phyloP scores from a whole-genome alignment of 2,888 invertebrate genomes.

The Cotesia congregata region DNA sequence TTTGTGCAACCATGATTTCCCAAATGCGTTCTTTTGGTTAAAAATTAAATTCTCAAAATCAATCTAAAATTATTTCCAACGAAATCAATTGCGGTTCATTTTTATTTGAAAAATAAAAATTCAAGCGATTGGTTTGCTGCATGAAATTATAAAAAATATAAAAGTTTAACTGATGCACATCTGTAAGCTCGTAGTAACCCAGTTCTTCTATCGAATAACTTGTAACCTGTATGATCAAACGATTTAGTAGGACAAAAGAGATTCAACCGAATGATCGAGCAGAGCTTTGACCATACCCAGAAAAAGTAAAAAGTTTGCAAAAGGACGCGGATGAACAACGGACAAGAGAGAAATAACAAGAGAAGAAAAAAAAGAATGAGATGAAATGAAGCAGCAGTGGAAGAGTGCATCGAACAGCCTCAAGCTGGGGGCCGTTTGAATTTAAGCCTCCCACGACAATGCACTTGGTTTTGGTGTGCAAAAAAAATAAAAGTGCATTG shows the following conservation, averaged over 20 bases:
- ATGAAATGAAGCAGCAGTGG: conserved; percentile 26
- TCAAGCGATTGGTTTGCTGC: not conserved
- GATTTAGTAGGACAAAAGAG: conserved; percentile 27
- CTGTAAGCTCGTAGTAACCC: conserved; percentile 22
- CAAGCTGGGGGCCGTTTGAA: conserved; percentile 55
- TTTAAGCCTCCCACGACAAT: conserved; percentile 68
- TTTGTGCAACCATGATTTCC: conserved; percentile 39
- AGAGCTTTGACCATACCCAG: conserved; percentile 43
- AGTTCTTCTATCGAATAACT: conserved; percentile 16
- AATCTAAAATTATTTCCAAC: not conserved
- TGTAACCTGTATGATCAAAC: conserved; percentile 18
- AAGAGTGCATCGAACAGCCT: conserved; percentile 43
- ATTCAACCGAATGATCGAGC: conserved; percentile 27
- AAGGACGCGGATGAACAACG: not conserved
- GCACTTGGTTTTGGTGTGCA: conserved; percentile 47
- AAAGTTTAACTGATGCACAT: conserved; percentile 11
- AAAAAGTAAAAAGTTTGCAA: conserved; percentile 30
- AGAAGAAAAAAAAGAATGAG: conserved; percentile 32
- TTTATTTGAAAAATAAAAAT: not conserved
- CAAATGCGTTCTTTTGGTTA: conserved; percentile 18
- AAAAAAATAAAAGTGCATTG: conserved; percentile 59
- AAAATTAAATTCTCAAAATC: not conserved
- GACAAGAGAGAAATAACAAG: conserved; percentile 28
- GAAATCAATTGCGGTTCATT: not conserved
- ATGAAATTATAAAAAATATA: not conserved